These are phyloP conservation scores for Hyposmocoma kahamanoa DNA, from an alignment of 1,140 invertebrate species.

Conservation along the genomic window DNA sequence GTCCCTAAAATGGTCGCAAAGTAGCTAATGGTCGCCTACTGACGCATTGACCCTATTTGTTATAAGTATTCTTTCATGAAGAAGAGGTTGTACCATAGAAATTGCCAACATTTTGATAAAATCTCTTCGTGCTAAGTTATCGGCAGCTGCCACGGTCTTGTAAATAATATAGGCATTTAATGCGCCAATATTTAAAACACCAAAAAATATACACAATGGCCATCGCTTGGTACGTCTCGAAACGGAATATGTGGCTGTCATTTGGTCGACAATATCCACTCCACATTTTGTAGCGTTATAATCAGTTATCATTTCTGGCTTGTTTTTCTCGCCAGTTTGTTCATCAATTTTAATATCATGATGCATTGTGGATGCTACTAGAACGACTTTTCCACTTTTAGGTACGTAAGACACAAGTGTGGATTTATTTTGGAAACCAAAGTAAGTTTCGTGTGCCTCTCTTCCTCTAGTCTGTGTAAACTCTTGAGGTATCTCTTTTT, in stretches of 20 bases:
- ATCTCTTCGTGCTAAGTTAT: too few relatives aligned
- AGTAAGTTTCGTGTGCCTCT: slow-evolving; percentile 9
- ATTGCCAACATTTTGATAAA: too few relatives aligned
- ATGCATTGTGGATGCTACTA: slow-evolving; percentile 32
- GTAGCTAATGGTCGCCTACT: too few relatives aligned
- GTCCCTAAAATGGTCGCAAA: too few relatives aligned
- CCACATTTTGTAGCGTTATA: slow-evolving; percentile 50
- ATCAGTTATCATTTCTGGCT: slow-evolving; percentile 44
- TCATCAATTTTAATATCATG: slow-evolving; percentile 16
- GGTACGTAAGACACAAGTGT: slow-evolving; percentile 26
- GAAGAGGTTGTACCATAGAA: too few relatives aligned
- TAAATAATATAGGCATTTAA: slow-evolving; percentile 18
- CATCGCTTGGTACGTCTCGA: slow-evolving; percentile 26
- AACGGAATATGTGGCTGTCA: slow-evolving; percentile 30
- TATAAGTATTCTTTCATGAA: too few relatives aligned
- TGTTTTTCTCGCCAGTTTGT: slow-evolving; percentile 10
- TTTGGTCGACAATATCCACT: slow-evolving; percentile 49
- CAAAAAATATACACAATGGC: slow-evolving; percentile 21
- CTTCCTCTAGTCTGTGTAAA: background rate
- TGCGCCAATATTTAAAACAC: slow-evolving; percentile 16
- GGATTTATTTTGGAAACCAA: slow-evolving; percentile 15
- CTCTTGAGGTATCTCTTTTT: slow-evolving; percentile 10
- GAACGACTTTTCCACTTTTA: slow-evolving; percentile 22
- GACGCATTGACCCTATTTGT: too few relatives aligned
- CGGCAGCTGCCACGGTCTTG: too few relatives aligned